Evolutionary conservation across 2,113 vertebrate genomes (phyloP).

Genomic region (Kobus ellipsiprymnus): DNA sequence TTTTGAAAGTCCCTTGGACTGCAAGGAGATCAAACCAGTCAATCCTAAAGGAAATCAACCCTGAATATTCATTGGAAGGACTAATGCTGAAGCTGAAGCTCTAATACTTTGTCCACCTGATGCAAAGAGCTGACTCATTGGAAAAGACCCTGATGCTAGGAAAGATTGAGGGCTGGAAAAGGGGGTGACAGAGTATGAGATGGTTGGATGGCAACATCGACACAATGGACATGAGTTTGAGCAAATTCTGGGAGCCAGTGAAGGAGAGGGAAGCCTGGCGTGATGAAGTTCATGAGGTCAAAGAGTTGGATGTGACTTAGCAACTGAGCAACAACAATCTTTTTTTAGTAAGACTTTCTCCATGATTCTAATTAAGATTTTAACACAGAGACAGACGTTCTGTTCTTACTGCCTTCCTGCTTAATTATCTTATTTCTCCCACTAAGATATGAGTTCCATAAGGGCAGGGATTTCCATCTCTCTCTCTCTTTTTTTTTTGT

Average conservation of each 20-base stretch:
- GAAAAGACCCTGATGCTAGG: background rate
- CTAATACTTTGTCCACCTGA: background rate
- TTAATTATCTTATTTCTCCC: background rate
- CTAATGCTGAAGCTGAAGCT: background rate
- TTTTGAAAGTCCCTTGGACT: background rate
- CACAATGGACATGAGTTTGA: background rate
- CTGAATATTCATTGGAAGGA: background rate
- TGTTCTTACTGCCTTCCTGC: background rate
- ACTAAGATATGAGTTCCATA: background rate
- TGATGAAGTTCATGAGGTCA: background rate
- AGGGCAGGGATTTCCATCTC: background rate
- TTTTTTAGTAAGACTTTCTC: background rate
- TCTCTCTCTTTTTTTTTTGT: background rate
- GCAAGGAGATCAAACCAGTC: background rate
- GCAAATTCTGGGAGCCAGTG: background rate
- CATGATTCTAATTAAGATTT: background rate
- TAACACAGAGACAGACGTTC: background rate
- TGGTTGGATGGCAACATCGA: background rate
- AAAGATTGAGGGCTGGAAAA: background rate
- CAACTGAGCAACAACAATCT: background rate
- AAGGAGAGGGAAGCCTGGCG: background rate
- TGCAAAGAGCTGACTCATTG: background rate
- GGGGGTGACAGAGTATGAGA: background rate
- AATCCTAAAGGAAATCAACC: background rate
- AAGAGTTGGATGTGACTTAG: background rate